A percentile compares a stretch with the other conserved stretches of the same genome.
Conservation (phyloP, 2,797 vertebrate species). For the Lepilemur septentrionalis region DNA sequence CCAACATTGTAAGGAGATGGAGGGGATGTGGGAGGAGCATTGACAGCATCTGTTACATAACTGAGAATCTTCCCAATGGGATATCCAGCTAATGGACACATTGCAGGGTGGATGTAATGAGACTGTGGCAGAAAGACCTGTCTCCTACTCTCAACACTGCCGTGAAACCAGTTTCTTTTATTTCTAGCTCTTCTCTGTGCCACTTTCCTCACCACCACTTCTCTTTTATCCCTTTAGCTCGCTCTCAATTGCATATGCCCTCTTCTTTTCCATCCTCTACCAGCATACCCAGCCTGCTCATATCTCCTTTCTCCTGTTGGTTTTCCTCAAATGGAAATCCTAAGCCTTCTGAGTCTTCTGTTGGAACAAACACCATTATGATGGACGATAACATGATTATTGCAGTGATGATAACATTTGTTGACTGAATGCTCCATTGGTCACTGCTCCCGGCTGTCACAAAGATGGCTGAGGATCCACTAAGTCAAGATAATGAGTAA, state of each 20-base stretch:
- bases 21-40: neutral
- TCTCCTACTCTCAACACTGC: neutral
- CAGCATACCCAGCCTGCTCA: neutral
- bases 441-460: constrained; percentile 59
- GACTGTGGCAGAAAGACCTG: neutral
- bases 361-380: constrained; percentile 51
- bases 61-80: neutral
- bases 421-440: constrained; percentile 72
- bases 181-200: neutral
- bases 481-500: constrained; percentile 74
- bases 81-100: neutral
- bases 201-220: neutral
- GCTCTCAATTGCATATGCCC: neutral
- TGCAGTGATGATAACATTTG: constrained; percentile 72
- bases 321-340: constrained; percentile 49
- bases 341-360: constrained; percentile 36
- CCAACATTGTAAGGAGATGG: neutral
- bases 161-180: constrained; percentile 6
- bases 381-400: constrained; percentile 65
- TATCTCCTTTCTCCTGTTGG: neutral
- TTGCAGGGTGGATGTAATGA: neutral
- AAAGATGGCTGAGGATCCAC: constrained; percentile 56
- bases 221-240: constrained; percentile 20
- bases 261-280: neutral
- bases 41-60: neutral